A percentile compares a stretch with the other conserved stretches of the same genome.
These are phyloP conservation scores for Dreissena polymorpha DNA, from an alignment of 1,140 invertebrate species.

Conservation along the genomic window DNA sequence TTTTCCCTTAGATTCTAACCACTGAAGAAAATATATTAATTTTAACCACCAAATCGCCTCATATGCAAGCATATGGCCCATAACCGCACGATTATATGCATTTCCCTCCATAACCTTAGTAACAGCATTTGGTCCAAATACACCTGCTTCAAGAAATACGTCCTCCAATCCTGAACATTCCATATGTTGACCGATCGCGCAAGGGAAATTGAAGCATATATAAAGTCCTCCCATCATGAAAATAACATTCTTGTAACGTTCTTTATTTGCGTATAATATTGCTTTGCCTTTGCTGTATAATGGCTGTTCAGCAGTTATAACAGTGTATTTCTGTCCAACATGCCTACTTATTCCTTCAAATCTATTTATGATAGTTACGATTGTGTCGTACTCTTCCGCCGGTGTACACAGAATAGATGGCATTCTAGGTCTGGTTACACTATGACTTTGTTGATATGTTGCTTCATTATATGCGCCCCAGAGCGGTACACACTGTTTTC, in stretches of 20 bases:
- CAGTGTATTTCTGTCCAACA: no score
- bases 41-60: background rate
- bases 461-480: slow-evolving; percentile 24
- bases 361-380: background rate
- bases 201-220: slow-evolving; percentile 45
- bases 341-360: background rate
- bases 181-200: slow-evolving; percentile 54
- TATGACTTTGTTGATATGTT: background rate
- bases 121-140: slow-evolving; percentile 38
- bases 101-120: slow-evolving; percentile 41
- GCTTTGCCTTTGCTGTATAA: no score
- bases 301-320: no score
- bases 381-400: slow-evolving; percentile 43
- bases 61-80: slow-evolving; percentile 6
- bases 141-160: slow-evolving; percentile 29
- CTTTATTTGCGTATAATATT: no score
- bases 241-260: no score
- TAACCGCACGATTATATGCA: slow-evolving; percentile 31
- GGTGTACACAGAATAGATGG: slow-evolving; percentile 26
- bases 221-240: no score
- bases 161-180: slow-evolving; percentile 48
- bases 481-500: background rate
- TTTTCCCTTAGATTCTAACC: no score
- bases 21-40: background rate
- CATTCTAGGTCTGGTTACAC: slow-evolving; percentile 8